A percentile compares a stretch with the other conserved stretches of the same genome.
Evolutionary conservation across 2,888 invertebrate species (phyloP).

Genomic region (Callosobruchus maculatus): DNA sequence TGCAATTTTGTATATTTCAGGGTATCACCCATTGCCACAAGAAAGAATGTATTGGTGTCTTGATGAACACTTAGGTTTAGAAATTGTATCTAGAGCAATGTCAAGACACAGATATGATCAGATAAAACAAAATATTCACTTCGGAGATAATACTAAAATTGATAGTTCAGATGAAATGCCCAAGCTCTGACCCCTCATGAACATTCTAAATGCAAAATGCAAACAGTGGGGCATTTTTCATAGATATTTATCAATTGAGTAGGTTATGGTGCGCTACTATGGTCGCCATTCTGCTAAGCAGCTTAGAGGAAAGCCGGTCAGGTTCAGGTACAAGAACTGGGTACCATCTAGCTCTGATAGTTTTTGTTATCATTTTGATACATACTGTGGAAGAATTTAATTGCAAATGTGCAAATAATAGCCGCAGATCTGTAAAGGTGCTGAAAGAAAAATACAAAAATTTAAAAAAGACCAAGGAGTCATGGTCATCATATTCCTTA

Average conservation of each 20-base stretch:
- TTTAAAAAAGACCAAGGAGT: too few relatives aligned
- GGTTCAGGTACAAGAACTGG: constrained; percentile 1
- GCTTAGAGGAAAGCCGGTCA: background rate
- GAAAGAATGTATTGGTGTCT: too few relatives aligned
- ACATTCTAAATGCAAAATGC: constrained; percentile 15
- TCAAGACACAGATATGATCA: constrained; percentile 10
- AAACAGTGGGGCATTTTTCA: background rate
- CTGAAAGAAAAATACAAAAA: too few relatives aligned
- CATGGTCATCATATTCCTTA: too few relatives aligned
- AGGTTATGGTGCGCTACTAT: background rate
- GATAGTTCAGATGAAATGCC: constrained; percentile 10
- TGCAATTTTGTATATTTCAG: too few relatives aligned
- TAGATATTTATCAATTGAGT: background rate
- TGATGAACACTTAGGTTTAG: too few relatives aligned
- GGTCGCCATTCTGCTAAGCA: background rate
- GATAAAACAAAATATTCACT: constrained; percentile 13
- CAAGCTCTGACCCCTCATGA: constrained; percentile 20
- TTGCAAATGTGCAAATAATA: too few relatives aligned
- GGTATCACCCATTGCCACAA: too few relatives aligned
- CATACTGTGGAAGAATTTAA: constrained; percentile 2
- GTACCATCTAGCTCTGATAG: background rate
- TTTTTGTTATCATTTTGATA: background rate
- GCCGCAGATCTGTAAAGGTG: too few relatives aligned
- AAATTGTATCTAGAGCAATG: background rate
- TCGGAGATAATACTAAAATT: constrained; percentile 12